Conservation (phyloP, 1,140 invertebrate genomes). For the Teleogryllus occipitalis region DNA sequence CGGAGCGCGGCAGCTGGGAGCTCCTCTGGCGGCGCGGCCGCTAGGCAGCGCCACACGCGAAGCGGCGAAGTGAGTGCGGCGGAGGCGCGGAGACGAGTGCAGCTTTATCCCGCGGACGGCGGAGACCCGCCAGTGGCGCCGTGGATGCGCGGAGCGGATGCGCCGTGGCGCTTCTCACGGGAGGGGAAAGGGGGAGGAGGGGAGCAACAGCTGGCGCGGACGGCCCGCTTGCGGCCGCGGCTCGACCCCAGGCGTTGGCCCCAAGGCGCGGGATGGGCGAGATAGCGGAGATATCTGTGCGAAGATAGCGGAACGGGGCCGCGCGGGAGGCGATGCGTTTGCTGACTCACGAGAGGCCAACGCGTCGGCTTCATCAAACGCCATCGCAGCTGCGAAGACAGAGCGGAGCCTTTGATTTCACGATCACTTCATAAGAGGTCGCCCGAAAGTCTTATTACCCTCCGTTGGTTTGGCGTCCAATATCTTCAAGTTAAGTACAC, state of each 20-base stretch:
- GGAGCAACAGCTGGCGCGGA: not conserved
- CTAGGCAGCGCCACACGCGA: not conserved
- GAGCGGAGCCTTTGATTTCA: too few species aligned
- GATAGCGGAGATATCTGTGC: not conserved
- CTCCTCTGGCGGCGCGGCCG: not conserved
- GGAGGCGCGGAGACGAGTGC: not conserved
- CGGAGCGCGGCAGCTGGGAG: not conserved
- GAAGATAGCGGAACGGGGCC: not conserved
- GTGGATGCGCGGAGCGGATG: not conserved
- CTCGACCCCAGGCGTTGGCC: not conserved
- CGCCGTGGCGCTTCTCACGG: not conserved
- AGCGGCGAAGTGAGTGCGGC: not conserved
- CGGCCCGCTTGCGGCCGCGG: too few species aligned
- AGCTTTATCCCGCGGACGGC: not conserved
- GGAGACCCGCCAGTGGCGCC: not conserved
- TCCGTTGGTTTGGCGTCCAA: too few species aligned
- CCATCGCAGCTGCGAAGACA: too few species aligned
- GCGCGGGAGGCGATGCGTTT: too few species aligned
- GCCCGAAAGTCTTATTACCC: too few species aligned
- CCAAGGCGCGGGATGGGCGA: not conserved
- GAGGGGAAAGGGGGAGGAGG: not conserved
- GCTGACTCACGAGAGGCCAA: too few species aligned
- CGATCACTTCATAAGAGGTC: too few species aligned
- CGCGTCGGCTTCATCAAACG: too few species aligned
- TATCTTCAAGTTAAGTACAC: too few species aligned